Base-by-base conservation (phyloP, 2,888 invertebrate species). In the Xylota segnis region DNA sequence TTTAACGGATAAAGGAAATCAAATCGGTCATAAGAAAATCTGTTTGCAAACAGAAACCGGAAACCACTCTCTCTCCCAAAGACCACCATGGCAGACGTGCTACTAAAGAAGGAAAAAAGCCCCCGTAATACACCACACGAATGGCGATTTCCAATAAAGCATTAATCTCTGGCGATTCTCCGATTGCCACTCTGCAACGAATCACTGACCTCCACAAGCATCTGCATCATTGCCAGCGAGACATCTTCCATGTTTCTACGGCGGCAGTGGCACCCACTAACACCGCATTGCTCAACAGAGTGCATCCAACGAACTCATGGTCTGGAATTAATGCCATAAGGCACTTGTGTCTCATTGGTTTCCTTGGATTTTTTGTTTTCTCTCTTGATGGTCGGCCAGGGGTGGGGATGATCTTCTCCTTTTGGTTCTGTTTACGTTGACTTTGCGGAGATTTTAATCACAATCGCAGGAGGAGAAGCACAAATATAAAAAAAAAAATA, bases 391-490 rank as follows among this genome's bases (percentile, higher is more conserved):
- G 27, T n/a, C n/a, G n/a, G n/a, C n/a, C 32, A 40, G 12, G 37
- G 56, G 56, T 56, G 37, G 12, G 37, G 56, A 47, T 56, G 37
- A 58, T 65, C 32, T 47, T 45, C 50, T 27, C 12, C 6, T 37
- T 14, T 37, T 45, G n/a, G 9, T 59, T 59, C 59, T 65, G 58
- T 76, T 72, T 82, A 58, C 43, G 61, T 86, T 82, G 76, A 76
- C 72, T 86, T 71, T 68, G 82, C 66, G 82, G 71, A 82, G 86
- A 86, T 82, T 81, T 82, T 82, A 82, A 86, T 86, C 86, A 68
- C 82, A 86, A 70, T 72, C 61, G 14, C 14, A 76, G 23, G 61
- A 74, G 47, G 16, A 16, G 40, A 56, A n/a, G n/a, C n/a, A n/a
- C n/a, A n/a, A n/a, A n/a, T n/a, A n/a, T 70, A 43, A 58, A 59